Conservation (phyloP, 2,113 vertebrate species). For the Craseonycteris thonglongyai region DNA sequence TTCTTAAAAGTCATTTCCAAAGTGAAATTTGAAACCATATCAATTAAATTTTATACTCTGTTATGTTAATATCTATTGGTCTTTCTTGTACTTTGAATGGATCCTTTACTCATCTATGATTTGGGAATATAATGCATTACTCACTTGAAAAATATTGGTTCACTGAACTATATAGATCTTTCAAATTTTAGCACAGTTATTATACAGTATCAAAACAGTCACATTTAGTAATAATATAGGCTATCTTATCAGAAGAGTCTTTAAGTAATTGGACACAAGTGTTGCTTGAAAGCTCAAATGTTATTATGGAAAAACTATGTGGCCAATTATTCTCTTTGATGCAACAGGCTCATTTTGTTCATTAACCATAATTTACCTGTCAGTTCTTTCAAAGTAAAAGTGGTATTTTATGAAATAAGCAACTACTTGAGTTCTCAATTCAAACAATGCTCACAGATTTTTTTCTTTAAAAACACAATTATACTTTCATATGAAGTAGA, state of each 20-base stretch:
- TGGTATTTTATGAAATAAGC: background rate
- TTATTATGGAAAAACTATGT: background rate
- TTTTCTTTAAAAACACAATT: background rate
- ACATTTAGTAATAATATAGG: background rate
- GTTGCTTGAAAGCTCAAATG: background rate
- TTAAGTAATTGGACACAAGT: background rate
- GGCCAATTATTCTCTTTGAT: background rate
- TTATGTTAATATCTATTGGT: background rate
- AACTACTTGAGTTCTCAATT: background rate
- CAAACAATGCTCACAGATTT: background rate
- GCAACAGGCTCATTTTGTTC: background rate
- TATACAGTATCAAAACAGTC: background rate
- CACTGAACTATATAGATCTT: background rate
- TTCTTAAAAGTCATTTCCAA: background rate
- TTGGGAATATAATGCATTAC: background rate
- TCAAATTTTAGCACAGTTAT: background rate
- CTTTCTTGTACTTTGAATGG: background rate
- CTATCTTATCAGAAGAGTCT: background rate
- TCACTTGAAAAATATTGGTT: background rate
- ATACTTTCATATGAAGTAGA: background rate
- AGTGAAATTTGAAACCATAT: background rate
- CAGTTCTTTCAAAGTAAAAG: background rate
- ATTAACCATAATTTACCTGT: background rate
- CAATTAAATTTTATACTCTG: background rate
- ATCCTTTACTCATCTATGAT: background rate